Conservation (phyloP, 2,113 vertebrate species). For the Poeciliopsis retropinna region DNA sequence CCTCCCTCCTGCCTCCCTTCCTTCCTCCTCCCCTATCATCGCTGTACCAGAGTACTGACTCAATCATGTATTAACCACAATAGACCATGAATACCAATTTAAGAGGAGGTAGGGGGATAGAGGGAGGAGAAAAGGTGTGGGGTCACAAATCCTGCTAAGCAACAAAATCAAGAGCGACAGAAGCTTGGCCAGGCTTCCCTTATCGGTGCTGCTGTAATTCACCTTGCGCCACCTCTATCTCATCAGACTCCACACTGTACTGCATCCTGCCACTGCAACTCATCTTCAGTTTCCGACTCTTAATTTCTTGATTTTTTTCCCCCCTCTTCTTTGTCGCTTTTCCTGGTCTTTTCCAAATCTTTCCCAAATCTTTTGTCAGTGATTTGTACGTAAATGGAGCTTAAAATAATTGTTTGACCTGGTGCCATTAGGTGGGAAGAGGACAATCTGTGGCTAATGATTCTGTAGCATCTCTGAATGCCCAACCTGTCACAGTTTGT, state of each 20-base stretch:
- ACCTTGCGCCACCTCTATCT: conserved; percentile 69
- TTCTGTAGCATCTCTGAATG: conserved; percentile 18
- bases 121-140: background rate
- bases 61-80: conserved; percentile 68
- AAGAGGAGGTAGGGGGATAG: conserved; percentile 9
- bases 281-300: conserved; percentile 1
- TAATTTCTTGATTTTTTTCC: conserved; percentile 11
- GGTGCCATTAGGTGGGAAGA: conserved; percentile 44
- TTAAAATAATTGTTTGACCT: conserved; percentile 58
- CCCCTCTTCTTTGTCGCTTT: background rate
- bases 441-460: conserved; percentile 38
- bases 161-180: conserved; percentile 69
- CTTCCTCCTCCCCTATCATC: conserved; percentile 24
- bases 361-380: conserved; percentile 19
- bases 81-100: conserved; percentile 67
- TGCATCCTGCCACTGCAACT: conserved; percentile 54
- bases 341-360: background rate
- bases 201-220: conserved; percentile 59
- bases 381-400: conserved; percentile 61
- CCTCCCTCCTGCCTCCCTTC: conserved; percentile 12
- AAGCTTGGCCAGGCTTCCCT: conserved; percentile 64
- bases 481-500: background rate
- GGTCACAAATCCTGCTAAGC: conserved; percentile 46
- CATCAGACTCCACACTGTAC: conserved; percentile 56
- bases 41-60: conserved; percentile 44